Conservation (phyloP, 2,113 vertebrate genomes). For the Chaetura pelagica region DNA sequence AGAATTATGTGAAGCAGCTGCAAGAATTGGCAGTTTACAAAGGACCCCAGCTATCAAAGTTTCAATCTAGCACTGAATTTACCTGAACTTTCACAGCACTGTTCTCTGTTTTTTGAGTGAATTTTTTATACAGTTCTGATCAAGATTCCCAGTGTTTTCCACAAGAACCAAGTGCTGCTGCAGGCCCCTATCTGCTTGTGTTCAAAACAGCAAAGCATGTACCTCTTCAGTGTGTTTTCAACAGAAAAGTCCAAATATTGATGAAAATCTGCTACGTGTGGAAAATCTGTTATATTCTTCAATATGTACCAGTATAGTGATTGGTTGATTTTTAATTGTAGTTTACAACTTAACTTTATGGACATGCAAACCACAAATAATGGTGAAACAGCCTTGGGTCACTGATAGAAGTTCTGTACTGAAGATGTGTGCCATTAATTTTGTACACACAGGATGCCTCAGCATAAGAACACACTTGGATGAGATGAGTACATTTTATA, state of each 20-base stretch:
- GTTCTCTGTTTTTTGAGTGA: not conserved
- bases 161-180: not conserved
- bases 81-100: not conserved
- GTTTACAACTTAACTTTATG: not conserved
- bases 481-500: not conserved
- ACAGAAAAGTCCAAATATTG: not conserved
- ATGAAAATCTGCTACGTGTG: not conserved
- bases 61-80: not conserved
- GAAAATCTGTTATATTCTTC: not conserved
- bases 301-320: not conserved
- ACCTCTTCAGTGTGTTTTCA: not conserved
- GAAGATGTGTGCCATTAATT: not conserved
- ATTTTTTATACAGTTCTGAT: not conserved
- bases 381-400: not conserved
- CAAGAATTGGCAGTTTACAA: not conserved
- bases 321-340: not conserved
- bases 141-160: not conserved
- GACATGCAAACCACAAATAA: not conserved
- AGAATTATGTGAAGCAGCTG: conserved; percentile 12
- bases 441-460: not conserved
- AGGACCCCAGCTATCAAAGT: not conserved
- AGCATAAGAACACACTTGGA: not conserved
- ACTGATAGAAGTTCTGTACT: not conserved
- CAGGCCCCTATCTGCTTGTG: not conserved
- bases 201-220: not conserved